phyloP scores from a whole-genome alignment of 2,113 vertebrate species.

The Rallus limicola region DNA sequence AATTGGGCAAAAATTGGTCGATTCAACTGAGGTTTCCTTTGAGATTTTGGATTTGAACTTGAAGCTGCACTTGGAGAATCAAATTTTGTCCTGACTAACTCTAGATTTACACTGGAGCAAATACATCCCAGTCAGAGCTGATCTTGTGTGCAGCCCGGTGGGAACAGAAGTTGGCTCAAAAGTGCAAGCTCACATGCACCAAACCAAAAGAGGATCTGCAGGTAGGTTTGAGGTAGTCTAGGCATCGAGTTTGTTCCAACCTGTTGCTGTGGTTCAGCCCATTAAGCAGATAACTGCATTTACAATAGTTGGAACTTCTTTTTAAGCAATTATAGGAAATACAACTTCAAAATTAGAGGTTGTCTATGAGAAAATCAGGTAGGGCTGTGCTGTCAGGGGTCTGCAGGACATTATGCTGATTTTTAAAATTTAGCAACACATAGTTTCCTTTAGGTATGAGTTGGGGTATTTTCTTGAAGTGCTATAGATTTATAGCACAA shows the following conservation, averaged over 20 bases:
- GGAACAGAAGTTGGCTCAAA: background rate
- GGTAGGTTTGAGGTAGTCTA: background rate
- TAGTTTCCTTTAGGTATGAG: background rate
- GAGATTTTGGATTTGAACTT: constrained; percentile 55
- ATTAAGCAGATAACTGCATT: background rate
- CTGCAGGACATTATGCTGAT: background rate
- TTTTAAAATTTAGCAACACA: background rate
- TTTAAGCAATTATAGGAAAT: background rate
- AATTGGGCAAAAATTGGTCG: constrained; percentile 38
- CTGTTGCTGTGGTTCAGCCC: background rate
- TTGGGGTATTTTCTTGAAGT: background rate
- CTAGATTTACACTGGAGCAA: constrained; percentile 31
- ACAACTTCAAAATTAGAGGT: background rate
- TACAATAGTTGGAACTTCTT: background rate
- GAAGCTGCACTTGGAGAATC: constrained; percentile 36
- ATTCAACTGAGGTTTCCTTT: constrained; percentile 52
- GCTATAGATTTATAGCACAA: background rate
- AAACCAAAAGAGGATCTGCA: background rate
- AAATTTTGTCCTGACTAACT: constrained; percentile 21
- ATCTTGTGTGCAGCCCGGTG: background rate
- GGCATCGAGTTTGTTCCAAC: background rate
- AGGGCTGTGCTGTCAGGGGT: rapidly evolving
- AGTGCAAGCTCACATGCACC: background rate
- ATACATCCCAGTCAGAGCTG: background rate
- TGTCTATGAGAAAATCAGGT: background rate